Percentiles rank a stretch among this genome's conserved stretches.
Conservation (phyloP, 2,888 invertebrate genomes). For the Andrena chrysosceles region DNA sequence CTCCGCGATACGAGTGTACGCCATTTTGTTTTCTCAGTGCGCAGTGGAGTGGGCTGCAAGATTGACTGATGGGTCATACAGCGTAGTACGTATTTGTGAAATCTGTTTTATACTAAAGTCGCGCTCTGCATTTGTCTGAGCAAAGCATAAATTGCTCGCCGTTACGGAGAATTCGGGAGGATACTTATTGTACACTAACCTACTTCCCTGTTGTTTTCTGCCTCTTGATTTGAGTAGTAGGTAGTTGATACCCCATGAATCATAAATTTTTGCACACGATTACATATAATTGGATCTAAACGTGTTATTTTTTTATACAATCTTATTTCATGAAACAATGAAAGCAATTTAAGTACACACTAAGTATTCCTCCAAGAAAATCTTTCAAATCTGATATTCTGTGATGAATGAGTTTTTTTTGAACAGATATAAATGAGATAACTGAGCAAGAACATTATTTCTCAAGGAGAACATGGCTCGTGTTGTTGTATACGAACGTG, state of each 20-base stretch:
- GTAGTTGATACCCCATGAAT: no score
- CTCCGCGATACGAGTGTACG: background rate
- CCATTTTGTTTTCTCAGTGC: conserved; percentile 5
- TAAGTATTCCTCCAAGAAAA: background rate
- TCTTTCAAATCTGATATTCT: background rate
- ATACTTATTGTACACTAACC: background rate
- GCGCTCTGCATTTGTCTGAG: background rate
- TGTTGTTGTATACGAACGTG: conserved; percentile 51
- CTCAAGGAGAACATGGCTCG: conserved; percentile 65
- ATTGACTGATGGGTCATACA: background rate
- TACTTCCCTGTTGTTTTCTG: no score
- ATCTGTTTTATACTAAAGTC: background rate
- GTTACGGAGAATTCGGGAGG: background rate
- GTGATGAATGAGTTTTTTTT: background rate
- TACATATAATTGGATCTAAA: background rate
- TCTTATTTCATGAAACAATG: background rate
- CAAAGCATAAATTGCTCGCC: background rate
- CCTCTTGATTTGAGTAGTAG: no score
- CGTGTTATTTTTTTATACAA: background rate
- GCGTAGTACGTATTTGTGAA: background rate
- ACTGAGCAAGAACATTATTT: conserved; percentile 7
- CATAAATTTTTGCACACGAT: no score
- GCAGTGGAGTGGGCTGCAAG: background rate
- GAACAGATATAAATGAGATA: background rate
- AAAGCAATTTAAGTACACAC: background rate